phyloP scores from a whole-genome alignment of 1,140 invertebrate genomes.

The Eueides isabella region DNA sequence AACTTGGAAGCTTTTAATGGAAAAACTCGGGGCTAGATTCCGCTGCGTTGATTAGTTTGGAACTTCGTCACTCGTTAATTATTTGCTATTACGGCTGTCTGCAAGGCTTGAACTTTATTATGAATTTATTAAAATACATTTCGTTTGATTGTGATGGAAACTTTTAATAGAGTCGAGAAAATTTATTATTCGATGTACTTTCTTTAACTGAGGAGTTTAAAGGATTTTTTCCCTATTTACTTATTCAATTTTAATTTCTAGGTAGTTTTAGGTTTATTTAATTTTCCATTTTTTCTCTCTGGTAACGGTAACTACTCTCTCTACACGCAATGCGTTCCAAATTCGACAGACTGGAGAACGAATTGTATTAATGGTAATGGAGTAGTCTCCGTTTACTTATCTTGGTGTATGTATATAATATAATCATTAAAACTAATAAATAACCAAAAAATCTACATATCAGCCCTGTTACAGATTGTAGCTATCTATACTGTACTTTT shows the following conservation, averaged over 20 bases:
- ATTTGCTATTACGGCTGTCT: conserved; percentile 34
- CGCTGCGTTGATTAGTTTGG: conserved; percentile 36
- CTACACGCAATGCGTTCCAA: too few species aligned
- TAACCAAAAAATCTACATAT: too few species aligned
- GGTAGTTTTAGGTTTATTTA: not conserved
- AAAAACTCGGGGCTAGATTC: conserved; percentile 35
- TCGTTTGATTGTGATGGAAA: not conserved
- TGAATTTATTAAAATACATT: conserved; percentile 20
- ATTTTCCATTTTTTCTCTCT: too few species aligned
- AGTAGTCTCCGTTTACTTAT: too few species aligned
- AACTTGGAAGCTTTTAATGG: conserved; percentile 37
- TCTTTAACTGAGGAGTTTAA: not conserved
- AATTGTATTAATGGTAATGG: too few species aligned
- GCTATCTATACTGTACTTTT: too few species aligned
- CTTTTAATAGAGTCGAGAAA: not conserved
- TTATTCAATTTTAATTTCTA: not conserved
- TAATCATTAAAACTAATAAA: too few species aligned
- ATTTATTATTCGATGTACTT: not conserved
- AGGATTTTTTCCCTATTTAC: not conserved
- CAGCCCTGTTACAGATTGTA: too few species aligned
- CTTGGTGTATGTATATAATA: too few species aligned
- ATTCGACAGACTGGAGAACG: too few species aligned
- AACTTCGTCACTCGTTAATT: conserved; percentile 41
- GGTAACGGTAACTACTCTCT: too few species aligned
- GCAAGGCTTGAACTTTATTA: conserved; percentile 21